Base-by-base conservation (phyloP, 2,797 vertebrate genomes). In the Pseudomugil gertrudae region DNA sequence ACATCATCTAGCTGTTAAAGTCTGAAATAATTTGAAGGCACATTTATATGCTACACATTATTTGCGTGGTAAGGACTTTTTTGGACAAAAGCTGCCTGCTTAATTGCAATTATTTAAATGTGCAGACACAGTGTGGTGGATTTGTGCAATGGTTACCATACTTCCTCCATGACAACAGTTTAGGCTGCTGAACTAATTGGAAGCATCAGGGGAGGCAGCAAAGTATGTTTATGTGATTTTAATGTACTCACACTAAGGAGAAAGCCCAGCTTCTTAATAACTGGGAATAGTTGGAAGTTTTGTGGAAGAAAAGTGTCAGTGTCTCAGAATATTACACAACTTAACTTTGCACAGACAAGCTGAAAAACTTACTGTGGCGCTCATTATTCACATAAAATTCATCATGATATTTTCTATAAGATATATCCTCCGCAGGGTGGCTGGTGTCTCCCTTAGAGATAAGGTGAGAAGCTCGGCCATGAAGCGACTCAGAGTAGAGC, bases 121-220 rank as follows among this genome's bases (percentile, higher is more conserved):
- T 51, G 62, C 53, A 64, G 50, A 74, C 69, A 3, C 66, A 78
- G 26, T 36, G 27, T 61, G 30, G 30, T 40, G 36, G 55, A 58
- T 80, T 77, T 57, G 76, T 75, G 86, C 63, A 50, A 70, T 74
- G 57, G 71, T 84, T 85, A 66, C 40, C 51, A 78, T 63, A 69
- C 78, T 90, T 84, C 62, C 61, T 84, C 6, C 54, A 63, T 68
- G 66, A 83, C 59, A 80, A 79, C 66, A 83, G 67, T 72, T 78
- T 51, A 66, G 69, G 73, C 70, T 50, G 61, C 63, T 74, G 66
- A 84, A 73, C 65, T 87, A 86, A 88, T 90, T 88, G 84, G 33
- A 81, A 68, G 27, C 50, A 43, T 61, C 6, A 23, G 15, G 66
- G 45, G 33, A 47, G 57, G 63, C 36, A 40, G 57, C 38, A 62